Conservation (phyloP, 1,140 invertebrate genomes). For the Micrasema longulum region DNA sequence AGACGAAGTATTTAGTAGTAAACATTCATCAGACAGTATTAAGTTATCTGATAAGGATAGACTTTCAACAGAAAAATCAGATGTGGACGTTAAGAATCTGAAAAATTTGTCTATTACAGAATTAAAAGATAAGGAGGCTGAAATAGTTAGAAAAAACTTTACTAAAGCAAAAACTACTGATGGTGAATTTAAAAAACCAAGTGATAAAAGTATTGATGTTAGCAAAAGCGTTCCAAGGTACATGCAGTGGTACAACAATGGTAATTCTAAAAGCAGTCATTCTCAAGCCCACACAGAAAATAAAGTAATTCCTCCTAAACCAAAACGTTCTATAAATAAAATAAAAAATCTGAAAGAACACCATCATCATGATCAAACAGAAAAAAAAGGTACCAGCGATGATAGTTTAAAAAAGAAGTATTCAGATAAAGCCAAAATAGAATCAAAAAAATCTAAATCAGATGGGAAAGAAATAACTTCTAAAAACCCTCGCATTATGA, state of each 20-base stretch:
- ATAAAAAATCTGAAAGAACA: slow-evolving; percentile 59
- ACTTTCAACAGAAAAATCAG: slow-evolving; percentile 44
- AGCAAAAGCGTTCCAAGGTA: slow-evolving; percentile 71
- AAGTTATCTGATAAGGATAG: slow-evolving; percentile 50
- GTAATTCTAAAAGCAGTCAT: slow-evolving; percentile 55
- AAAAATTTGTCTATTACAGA: slow-evolving; percentile 43
- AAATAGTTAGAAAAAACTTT: slow-evolving; percentile 23
- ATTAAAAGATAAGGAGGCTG: slow-evolving; percentile 32
- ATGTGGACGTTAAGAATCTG: slow-evolving; percentile 51
- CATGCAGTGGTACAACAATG: slow-evolving; percentile 74
- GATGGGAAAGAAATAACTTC: slow-evolving; percentile 62
- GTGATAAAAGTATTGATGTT: slow-evolving; percentile 51
- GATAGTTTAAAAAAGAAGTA: slow-evolving; percentile 49
- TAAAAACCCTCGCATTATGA: slow-evolving; percentile 60
- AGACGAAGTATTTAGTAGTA: slow-evolving; percentile 48
- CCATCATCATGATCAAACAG: slow-evolving; percentile 30
- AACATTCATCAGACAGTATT: slow-evolving; percentile 57
- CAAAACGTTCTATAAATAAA: slow-evolving; percentile 65
- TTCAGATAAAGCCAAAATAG: slow-evolving; percentile 29
- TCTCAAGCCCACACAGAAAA: slow-evolving; percentile 57
- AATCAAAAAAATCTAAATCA: slow-evolving; percentile 57
- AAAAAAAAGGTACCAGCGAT: slow-evolving; percentile 54
- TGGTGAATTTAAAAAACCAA: slow-evolving; percentile 45
- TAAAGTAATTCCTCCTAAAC: slow-evolving; percentile 63
- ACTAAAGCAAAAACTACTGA: slow-evolving; percentile 57